Conservation (phyloP, 2,888 invertebrate genomes). For the Diplolepis rosae region DNA sequence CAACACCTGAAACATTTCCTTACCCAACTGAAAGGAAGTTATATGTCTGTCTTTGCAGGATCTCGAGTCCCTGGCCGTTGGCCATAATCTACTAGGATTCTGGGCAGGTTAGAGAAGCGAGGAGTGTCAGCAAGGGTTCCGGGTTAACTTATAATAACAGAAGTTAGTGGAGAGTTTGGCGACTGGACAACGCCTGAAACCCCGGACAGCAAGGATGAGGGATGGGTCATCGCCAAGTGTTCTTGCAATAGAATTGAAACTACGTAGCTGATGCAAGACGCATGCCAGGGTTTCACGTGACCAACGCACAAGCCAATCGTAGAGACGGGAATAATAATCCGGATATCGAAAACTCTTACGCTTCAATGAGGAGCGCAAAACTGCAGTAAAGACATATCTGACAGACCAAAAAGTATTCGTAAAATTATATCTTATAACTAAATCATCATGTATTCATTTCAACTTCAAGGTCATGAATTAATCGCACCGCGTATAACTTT, state of each 20-base stretch:
- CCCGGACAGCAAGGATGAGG: conserved; percentile 68
- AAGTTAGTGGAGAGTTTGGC: conserved; percentile 70
- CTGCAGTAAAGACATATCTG: not conserved
- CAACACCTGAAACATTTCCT: conserved; percentile 67
- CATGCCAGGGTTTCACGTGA: conserved; percentile 59
- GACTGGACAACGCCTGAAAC: conserved; percentile 67
- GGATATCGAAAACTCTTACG: not conserved
- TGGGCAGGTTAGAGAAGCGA: conserved; percentile 46
- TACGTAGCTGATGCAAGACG: conserved; percentile 66
- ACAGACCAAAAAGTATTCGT: no score
- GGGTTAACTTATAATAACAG: conserved; percentile 74
- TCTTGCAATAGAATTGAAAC: conserved; percentile 65
- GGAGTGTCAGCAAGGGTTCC: conserved; percentile 45
- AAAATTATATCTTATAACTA: no score
- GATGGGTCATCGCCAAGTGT: conserved; percentile 73
- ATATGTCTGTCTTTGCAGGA: conserved; percentile 62
- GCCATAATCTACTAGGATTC: conserved; percentile 68
- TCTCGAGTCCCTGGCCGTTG: conserved; percentile 70
- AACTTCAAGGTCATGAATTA: no score
- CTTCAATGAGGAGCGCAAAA: not conserved
- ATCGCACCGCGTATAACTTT: no score
- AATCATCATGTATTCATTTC: no score
- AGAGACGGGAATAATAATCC: conserved; percentile 32
- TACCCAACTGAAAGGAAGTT: conserved; percentile 69
- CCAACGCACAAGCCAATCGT: conserved; percentile 57